These are phyloP conservation scores for Bovichtus variegatus DNA, from an alignment of 2,797 vertebrate species.

Conservation along the genomic window DNA sequence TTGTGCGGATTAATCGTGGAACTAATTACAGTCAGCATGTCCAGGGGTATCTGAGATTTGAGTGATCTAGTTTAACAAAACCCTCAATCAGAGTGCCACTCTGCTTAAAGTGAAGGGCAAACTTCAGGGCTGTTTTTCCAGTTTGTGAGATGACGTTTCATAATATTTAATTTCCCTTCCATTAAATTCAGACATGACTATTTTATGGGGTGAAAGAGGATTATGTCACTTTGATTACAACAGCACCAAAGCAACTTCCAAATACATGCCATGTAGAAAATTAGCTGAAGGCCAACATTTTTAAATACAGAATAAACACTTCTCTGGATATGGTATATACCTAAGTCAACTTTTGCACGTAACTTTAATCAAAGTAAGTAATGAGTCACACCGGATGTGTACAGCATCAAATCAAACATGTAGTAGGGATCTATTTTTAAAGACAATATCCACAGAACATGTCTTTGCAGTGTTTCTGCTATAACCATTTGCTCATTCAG, in stretches of 20 bases:
- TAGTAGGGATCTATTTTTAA: background rate
- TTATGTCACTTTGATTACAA: background rate
- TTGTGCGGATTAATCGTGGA: slow-evolving; percentile 82
- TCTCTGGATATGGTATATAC: background rate
- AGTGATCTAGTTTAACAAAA: slow-evolving; percentile 84
- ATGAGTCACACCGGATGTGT: background rate
- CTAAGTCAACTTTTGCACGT: background rate
- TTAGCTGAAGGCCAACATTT: background rate
- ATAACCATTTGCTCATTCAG: background rate
- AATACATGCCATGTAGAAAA: background rate
- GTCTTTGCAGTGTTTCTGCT: background rate
- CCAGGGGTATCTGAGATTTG: slow-evolving; percentile 82
- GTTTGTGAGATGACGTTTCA: slow-evolving; percentile 13
- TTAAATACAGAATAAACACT: background rate
- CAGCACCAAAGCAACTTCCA: background rate
- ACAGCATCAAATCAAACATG: background rate
- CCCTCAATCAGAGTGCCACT: slow-evolving; percentile 53
- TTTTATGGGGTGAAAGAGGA: background rate
- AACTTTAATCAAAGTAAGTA: background rate
- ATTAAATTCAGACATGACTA: background rate
- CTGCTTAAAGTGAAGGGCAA: slow-evolving; percentile 62
- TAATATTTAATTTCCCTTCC: background rate
- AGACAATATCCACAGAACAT: background rate
- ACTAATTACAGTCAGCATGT: slow-evolving; percentile 85
- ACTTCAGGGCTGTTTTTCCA: slow-evolving; percentile 20